Percentiles rank a stretch among this genome's conserved stretches.
Conservation (phyloP, 2,888 invertebrate species). For the Megastigmus dorsalis region DNA sequence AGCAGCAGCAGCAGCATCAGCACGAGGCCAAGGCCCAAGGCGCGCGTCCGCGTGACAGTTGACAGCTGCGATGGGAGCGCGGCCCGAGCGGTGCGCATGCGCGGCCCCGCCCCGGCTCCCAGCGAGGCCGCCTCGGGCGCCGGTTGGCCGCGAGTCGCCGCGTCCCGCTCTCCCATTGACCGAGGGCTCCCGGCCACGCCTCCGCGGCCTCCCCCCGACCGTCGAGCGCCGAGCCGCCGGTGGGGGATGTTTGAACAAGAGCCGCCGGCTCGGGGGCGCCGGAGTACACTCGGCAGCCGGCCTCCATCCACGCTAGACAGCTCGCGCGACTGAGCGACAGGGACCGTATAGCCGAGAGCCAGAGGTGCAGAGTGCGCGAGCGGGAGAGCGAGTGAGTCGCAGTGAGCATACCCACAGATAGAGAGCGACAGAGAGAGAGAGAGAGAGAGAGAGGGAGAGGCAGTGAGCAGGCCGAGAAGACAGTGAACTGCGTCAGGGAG, state of each 20-base stretch:
- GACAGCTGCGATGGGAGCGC: conserved; percentile 3
- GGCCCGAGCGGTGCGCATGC: conserved; percentile 14
- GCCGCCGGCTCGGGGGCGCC: conserved; percentile 70
- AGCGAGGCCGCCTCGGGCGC: not conserved
- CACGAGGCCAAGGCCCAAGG: not conserved
- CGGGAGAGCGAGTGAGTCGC: conserved; percentile 1
- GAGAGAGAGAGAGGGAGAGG: not conserved
- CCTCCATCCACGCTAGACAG: conserved; percentile 71
- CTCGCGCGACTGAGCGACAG: conserved; percentile 24
- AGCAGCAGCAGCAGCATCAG: no score
- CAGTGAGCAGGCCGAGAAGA: no score
- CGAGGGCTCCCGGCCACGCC: conserved; percentile 22
- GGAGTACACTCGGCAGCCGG: conserved; percentile 73
- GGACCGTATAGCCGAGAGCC: no score
- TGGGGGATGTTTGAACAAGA: conserved; percentile 73
- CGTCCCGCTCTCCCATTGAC: not conserved
- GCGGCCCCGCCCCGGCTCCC: conserved; percentile 8
- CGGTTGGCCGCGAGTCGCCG: not conserved
- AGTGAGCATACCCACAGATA: no score
- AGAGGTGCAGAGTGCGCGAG: not conserved
- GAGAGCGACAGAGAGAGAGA: not conserved
- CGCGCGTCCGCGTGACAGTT: conserved; percentile 11
- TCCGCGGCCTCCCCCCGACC: not conserved
- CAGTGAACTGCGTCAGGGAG: no score
- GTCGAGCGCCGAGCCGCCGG: no score